These are phyloP conservation scores for Protobothrops mucrosquamatus DNA, from an alignment of 2,113 vertebrate genomes.

Conservation along the genomic window DNA sequence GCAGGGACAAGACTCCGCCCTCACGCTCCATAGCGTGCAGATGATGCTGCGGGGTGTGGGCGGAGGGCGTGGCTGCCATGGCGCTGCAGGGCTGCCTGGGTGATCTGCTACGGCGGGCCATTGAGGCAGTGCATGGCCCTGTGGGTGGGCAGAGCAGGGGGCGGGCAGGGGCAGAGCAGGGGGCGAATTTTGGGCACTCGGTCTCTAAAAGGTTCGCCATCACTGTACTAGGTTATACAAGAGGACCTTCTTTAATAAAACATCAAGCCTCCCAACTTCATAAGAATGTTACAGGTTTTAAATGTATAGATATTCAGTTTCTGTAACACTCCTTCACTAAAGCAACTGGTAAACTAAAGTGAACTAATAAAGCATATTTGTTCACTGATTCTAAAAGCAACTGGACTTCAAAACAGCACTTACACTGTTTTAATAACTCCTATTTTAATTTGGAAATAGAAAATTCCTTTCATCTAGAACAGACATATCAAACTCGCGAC, in stretches of 20 bases:
- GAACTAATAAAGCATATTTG: background rate
- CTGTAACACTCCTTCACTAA: background rate
- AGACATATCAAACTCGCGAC: too few species aligned
- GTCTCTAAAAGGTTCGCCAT: too few species aligned
- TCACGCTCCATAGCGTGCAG: too few species aligned
- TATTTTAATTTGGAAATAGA: background rate
- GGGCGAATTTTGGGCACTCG: too few species aligned
- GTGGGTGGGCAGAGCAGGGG: too few species aligned
- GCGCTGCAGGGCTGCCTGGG: too few species aligned
- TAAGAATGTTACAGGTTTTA: background rate
- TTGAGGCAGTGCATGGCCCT: too few species aligned
- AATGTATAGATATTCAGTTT: background rate
- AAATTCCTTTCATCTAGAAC: background rate
- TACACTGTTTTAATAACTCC: background rate
- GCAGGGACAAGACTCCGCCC: too few species aligned
- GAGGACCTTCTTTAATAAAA: background rate
- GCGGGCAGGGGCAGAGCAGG: too few species aligned
- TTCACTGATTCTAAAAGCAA: background rate
- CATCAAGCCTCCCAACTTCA: background rate
- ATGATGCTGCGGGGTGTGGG: too few species aligned
- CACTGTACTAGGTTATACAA: background rate
- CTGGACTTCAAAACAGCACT: background rate
- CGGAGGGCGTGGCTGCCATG: too few species aligned
- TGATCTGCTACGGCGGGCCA: too few species aligned
- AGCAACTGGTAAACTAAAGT: background rate